Conservation (phyloP, 2,888 invertebrate genomes). For the Hydrotaea diabolus region DNA sequence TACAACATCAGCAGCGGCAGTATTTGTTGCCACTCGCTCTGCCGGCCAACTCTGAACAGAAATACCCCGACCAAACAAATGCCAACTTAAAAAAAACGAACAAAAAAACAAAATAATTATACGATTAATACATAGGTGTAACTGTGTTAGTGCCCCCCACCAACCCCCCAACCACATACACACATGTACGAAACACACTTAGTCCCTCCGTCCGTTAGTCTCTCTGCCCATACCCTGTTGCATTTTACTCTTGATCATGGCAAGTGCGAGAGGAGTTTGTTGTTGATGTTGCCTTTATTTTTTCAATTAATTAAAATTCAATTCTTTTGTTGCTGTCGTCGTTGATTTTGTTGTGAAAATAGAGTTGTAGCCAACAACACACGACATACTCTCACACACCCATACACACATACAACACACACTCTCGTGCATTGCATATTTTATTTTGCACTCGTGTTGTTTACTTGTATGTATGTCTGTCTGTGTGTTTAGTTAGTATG, state of each 20-base stretch:
- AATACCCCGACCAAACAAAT: background rate
- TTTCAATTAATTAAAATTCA: constrained; percentile 63
- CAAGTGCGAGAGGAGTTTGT: constrained; percentile 29
- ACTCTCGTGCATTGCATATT: background rate
- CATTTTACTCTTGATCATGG: background rate
- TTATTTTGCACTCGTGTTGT: background rate
- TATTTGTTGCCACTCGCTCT: constrained; percentile 35
- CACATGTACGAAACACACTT: constrained; percentile 36
- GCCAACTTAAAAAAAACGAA: background rate
- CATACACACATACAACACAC: constrained; percentile 10
- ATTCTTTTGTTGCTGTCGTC: constrained; percentile 49
- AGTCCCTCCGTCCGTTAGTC: background rate
- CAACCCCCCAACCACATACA: constrained; percentile 16
- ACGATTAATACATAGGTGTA: constrained; percentile 23
- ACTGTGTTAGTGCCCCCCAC: no score
- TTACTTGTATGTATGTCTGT: no score
- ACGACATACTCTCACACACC: constrained; percentile 4
- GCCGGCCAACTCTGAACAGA: constrained; percentile 47
- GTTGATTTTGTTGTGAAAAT: constrained; percentile 40
- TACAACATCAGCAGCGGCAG: constrained; percentile 45
- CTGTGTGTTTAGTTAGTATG: background rate
- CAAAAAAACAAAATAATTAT: constrained; percentile 51
- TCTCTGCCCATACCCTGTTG: background rate
- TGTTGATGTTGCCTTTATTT: constrained; percentile 31
- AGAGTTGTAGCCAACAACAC: constrained; percentile 53